Base-by-base conservation (phyloP, 2,113 vertebrate genomes). In the Epinephelus moara region DNA sequence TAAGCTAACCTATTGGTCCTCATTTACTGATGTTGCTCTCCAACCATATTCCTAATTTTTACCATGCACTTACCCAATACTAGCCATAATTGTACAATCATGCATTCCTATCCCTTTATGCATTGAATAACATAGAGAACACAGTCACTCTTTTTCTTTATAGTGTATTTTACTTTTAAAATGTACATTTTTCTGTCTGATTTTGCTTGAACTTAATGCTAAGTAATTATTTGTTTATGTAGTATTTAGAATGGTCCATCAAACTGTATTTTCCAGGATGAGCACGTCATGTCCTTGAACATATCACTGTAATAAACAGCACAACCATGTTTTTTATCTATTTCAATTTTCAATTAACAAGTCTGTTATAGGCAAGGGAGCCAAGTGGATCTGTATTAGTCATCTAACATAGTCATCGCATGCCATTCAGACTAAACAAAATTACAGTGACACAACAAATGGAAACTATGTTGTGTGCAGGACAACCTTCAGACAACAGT, bases 11-110 rank as follows among this genome's bases (percentile, higher is more conserved):
- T 70, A 79, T 63, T 19, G 53, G 50, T 64, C 82, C 75, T 70
- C 15, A 81, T 89, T 86, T 70, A 49, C 67, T 45, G 75, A 86
- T 69, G 47, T 56, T 47, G 2, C 73, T 61, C 55, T 25, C 49
- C 59, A 62, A 30, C 45, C 17, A 55, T 74, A 62, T 67, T 60
- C 9, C 49, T 45, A 12, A 63, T 78, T 56, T 77, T 37, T 78
- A 23, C 64, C 19, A 64, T 87, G 42, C 45, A 81, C 45, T 74
- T 45, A 75, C 68, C 61, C n/a, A 60, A 62, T 66, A 78, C 27
- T 40, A 27, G 33, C 25, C 21, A 68, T 80, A 53, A 78, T 85
- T 82, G 59, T 62, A 80, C 73, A 49, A 55, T 56, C 37, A 52
- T 49, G 5, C 40, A 70, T 59, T 50, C 64, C 21, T 62, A 37